Evolutionary conservation across 2,797 vertebrate species (phyloP).

Genomic region (Psittacula derbiana): DNA sequence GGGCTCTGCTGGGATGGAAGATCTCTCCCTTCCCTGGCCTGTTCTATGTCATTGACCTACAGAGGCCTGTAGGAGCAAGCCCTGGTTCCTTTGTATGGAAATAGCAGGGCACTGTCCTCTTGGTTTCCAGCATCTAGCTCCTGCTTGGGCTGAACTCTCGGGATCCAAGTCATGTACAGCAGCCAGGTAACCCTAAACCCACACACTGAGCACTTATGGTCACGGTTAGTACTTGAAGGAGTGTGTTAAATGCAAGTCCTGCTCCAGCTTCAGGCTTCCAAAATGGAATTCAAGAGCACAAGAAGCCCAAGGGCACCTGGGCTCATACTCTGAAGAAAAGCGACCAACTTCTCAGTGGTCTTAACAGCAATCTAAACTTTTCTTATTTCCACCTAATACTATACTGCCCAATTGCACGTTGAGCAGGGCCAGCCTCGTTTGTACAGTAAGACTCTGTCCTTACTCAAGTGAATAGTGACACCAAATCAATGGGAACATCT

Average conservation of each 20-base stretch:
- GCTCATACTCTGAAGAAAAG: not conserved
- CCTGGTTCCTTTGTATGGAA: not conserved
- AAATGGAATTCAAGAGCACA: not conserved
- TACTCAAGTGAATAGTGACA: not conserved
- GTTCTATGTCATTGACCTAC: not conserved
- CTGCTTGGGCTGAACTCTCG: not conserved
- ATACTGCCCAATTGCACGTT: not conserved
- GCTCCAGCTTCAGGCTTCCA: not conserved
- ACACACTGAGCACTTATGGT: fast-evolving
- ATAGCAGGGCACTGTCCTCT: not conserved
- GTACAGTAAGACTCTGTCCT: not conserved
- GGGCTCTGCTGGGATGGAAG: not conserved
- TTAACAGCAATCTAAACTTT: not conserved
- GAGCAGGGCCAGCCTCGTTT: not conserved
- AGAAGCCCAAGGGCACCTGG: fast-evolving
- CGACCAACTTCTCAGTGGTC: not conserved
- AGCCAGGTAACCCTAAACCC: not conserved
- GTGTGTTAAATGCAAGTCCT: not conserved
- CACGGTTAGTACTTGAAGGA: not conserved
- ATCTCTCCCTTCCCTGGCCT: not conserved
- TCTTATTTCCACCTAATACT: not conserved
- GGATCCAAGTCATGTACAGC: not conserved
- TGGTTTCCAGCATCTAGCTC: not conserved
- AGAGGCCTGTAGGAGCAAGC: not conserved
- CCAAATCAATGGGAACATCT: not conserved